Evolutionary conservation across 2,888 invertebrate genomes (phyloP).

Genomic region (Drosophila formosana): DNA sequence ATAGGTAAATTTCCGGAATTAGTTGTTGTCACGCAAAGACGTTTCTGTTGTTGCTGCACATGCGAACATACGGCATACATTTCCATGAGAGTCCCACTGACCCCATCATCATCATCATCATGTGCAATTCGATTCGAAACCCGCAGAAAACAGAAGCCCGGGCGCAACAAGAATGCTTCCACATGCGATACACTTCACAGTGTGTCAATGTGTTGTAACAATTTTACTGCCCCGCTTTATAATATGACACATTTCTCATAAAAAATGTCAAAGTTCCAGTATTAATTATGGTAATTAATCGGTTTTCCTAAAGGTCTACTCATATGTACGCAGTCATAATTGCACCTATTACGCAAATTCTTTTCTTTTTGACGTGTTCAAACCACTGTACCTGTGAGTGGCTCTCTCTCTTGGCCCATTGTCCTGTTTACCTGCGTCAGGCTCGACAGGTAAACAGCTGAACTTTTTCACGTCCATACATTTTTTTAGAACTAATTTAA

Average conservation of each 20-base stretch:
- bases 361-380: not conserved
- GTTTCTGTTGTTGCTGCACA: conserved; percentile 42
- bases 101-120: conserved; percentile 35
- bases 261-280: not conserved
- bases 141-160: conserved; percentile 1
- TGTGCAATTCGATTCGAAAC: conserved; percentile 16
- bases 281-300: not conserved
- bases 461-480: conserved; percentile 55
- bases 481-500: conserved; percentile 43
- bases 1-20: conserved; percentile 68
- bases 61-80: conserved; percentile 13
- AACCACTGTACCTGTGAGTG: conserved; percentile 41
- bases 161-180: conserved; percentile 27
- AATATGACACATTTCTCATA: not conserved
- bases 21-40: conserved; percentile 64
- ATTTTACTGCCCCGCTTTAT: not conserved
- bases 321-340: not conserved
- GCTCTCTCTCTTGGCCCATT: conserved; percentile 31
- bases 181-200: conserved; percentile 23
- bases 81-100: conserved; percentile 50
- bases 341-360: not conserved
- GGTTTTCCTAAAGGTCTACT: not conserved
- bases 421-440: conserved; percentile 45
- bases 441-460: conserved; percentile 57
- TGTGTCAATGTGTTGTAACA: conserved; percentile 27